These are phyloP conservation scores for Xiphophorus birchmanni DNA, from an alignment of 2,797 vertebrate species.

Conservation along the genomic window DNA sequence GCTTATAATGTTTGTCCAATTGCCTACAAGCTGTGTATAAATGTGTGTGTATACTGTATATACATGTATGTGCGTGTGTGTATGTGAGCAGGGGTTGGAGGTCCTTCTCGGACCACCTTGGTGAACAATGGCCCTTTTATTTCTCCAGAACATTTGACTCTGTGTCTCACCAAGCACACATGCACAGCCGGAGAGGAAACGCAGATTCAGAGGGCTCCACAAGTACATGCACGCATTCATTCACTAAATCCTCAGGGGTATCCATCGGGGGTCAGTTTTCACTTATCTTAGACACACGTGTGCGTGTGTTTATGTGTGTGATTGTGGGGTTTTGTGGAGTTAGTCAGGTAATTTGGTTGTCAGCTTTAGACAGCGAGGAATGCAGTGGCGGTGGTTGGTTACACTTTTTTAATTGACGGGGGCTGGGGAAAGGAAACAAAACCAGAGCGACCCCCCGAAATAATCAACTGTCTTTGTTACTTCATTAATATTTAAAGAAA, in stretches of 20 bases:
- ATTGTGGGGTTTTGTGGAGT: conserved; percentile 32
- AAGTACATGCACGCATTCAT: conserved; percentile 46
- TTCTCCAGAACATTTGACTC: conserved; percentile 66
- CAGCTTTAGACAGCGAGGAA: conserved; percentile 64
- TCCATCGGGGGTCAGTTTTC: conserved; percentile 59
- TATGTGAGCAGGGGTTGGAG: conserved; percentile 42
- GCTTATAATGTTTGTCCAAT: conserved; percentile 55
- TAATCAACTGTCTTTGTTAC: neutral
- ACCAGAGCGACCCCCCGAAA: conserved; percentile 7
- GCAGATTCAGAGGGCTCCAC: conserved; percentile 33
- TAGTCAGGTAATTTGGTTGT: conserved; percentile 63
- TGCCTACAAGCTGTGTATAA: conserved; percentile 40
- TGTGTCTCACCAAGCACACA: conserved; percentile 55
- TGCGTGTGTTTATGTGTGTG: conserved; percentile 28
- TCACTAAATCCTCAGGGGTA: conserved; percentile 55
- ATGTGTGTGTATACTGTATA: conserved; percentile 34
- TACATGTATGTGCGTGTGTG: conserved; percentile 23
- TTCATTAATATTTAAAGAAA: neutral
- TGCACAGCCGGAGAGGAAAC: conserved; percentile 56
- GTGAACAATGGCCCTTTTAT: conserved; percentile 84
- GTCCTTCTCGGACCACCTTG: conserved; percentile 79
- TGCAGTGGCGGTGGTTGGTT: conserved; percentile 47
- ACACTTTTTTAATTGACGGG: conserved; percentile 36
- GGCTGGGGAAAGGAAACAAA: conserved; percentile 38
- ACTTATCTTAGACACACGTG: conserved; percentile 39